Base-by-base conservation (phyloP, 2,888 invertebrate genomes). In the Nyleta sp. region DNA sequence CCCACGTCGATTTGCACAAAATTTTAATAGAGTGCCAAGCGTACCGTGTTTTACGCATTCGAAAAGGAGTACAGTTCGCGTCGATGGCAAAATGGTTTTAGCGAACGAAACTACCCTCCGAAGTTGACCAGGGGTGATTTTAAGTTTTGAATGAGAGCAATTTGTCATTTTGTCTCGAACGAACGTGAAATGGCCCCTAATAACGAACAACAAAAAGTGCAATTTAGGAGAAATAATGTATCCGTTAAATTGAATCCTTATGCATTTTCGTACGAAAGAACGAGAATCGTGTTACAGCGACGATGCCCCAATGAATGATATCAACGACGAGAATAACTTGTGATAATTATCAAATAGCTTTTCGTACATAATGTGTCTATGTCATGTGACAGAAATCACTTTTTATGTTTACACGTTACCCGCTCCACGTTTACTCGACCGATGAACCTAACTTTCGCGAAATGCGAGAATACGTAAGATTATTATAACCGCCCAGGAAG, bases 91-190 rank as follows among this genome's bases (percentile, higher is more conserved):
- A 76, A 76, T 71, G 71, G 59, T 64, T 76, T 76, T 60, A 71
- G 65, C 38, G 64, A 50, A 40, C 55, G 53, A 60, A 50, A 53
- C 67, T 68, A 65, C 76, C 71, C 76, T 65, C 44, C 59, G 44
- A 57, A 70, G 40, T 76, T 76, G 76, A 76, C 76, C 76, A 71
- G 53, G 71, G 76, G 76, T 76, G 76, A 76, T 76, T 76, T 76
- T 71, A 71, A 76, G 76, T 76, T 76, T 76, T 76, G 76, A 76
- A 76, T 76, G 59, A 64, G 33, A 76, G 70, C 71, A 70, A 76
- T 76, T 76, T 76, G 76, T 76, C 76, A 76, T 70, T 68, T 31
- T 50, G 52, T 53, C 60, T 52, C 52, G 6, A 46, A 35, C 52
- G 68, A 64, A 75, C 33, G 73, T 75, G 62, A 64, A 76, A 76